Conservation (phyloP, 1,140 invertebrate genomes). For the Lanistes nyassanus region DNA sequence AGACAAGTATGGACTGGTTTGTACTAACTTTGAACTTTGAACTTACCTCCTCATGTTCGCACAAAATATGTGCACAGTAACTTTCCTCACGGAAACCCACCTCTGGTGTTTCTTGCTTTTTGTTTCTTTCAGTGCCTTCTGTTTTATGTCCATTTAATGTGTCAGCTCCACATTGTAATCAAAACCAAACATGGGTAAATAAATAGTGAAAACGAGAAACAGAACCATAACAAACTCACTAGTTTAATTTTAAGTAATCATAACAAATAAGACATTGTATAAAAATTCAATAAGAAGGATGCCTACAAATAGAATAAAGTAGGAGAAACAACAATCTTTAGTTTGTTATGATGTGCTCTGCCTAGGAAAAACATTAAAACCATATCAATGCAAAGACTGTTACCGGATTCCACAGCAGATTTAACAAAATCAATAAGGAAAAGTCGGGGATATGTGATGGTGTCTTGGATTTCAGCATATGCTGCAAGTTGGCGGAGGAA, state of each 20-base stretch:
- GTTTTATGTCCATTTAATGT: background rate
- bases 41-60: constrained; percentile 58
- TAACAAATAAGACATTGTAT: too few species aligned
- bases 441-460: constrained; percentile 45
- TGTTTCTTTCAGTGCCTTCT: background rate
- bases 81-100: constrained; percentile 28
- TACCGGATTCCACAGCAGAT: constrained; percentile 22
- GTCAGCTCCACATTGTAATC: background rate
- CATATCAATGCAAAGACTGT: background rate
- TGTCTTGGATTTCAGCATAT: constrained; percentile 49
- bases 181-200: too few species aligned
- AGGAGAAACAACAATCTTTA: background rate
- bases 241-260: too few species aligned
- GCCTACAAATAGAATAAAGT: too few species aligned
- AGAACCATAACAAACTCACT: too few species aligned
- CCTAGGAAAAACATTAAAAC: too few species aligned
- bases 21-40: too few species aligned
- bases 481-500: constrained; percentile 57
- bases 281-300: too few species aligned
- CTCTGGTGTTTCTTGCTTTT: background rate
- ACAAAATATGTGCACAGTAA: constrained; percentile 48
- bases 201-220: too few species aligned
- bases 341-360: too few species aligned
- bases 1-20: too few species aligned
- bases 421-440: constrained; percentile 51